Base-by-base conservation (phyloP, 2,113 vertebrate genomes). In the Pseudorectes ferrugineus region DNA sequence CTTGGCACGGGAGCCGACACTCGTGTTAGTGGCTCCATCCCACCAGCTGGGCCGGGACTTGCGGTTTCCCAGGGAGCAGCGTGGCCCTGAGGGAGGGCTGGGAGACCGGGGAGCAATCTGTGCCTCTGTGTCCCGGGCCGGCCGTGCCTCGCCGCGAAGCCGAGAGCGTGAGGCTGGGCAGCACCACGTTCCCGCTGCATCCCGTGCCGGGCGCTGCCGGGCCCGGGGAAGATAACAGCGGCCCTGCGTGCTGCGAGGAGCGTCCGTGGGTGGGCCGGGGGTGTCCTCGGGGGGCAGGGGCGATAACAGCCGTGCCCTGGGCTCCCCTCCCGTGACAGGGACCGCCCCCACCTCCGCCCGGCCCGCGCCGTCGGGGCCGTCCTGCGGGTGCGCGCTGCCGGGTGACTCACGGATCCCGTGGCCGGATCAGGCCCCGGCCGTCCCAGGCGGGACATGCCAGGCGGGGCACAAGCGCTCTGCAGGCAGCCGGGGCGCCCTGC, bases 21-120 rank as follows among this genome's bases (percentile, higher is more conserved):
- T 14, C 1, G 0, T 0, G 5, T 46, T 18, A 24, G 16, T 4
- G 4, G 24, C 20, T 46, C 36, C 3, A 0, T 72, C n/a, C 49
- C 2, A 1, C 19, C 40, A 5, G 4, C 40, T 43, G 29, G 10
- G 22, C 26, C 0, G 0, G 18, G 6, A 4, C 14, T 48, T 61
- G 40, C 0, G 0, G 19, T 29, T 75, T 63, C 33, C 25, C 19
- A 0, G 2, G 18, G 28, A 54, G 22, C 0, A 0, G 5, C 3
- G 0, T 23, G 55, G 40, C 46, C 77, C 22, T 18, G 43, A 25
- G 7, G 0, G 1, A 76, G 10, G 35, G 10, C 6, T 10, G 42
- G 24, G 29, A 36, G 9, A 4, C 2, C 2, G 1, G 14, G 20
- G 14, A 26, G 0, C 35, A 31, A 1, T 5, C 7, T 25, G 3